Conservation (phyloP, 2,113 vertebrate genomes). For the Baryphthengus martii region DNA sequence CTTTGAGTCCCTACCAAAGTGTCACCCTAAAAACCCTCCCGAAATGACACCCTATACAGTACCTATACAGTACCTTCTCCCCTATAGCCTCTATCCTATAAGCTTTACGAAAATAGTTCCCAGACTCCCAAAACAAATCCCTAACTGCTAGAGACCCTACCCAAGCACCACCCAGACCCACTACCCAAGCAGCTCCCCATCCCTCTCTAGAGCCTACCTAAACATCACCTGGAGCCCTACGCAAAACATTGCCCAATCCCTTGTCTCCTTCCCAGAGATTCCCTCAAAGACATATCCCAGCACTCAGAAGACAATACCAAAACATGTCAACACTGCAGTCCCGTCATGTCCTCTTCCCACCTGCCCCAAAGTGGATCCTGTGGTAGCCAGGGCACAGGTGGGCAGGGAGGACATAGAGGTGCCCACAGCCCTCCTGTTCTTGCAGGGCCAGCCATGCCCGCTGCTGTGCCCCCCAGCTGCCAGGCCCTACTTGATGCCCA, state of each 20-base stretch:
- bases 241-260: not conserved
- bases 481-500: slow-evolving; percentile 77
- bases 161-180: not conserved
- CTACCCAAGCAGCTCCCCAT: not conserved
- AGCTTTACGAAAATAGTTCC: not conserved
- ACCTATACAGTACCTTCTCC: not conserved
- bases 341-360: not conserved
- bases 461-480: slow-evolving; percentile 75
- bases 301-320: not conserved
- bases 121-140: not conserved
- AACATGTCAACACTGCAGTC: not conserved
- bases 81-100: not conserved
- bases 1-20: not conserved
- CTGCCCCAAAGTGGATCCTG: rapidly evolving
- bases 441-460: slow-evolving; percentile 33
- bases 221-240: not conserved
- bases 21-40: not conserved
- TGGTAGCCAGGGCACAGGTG: not conserved
- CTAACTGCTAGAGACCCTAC: not conserved
- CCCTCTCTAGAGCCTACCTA: not conserved
- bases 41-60: not conserved
- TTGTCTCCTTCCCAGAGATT: not conserved
- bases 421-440: not conserved
- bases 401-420: not conserved
- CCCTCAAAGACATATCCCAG: not conserved